These are phyloP conservation scores for Anguilla japonica DNA, from an alignment of 2,113 vertebrate genomes.

Conservation along the genomic window DNA sequence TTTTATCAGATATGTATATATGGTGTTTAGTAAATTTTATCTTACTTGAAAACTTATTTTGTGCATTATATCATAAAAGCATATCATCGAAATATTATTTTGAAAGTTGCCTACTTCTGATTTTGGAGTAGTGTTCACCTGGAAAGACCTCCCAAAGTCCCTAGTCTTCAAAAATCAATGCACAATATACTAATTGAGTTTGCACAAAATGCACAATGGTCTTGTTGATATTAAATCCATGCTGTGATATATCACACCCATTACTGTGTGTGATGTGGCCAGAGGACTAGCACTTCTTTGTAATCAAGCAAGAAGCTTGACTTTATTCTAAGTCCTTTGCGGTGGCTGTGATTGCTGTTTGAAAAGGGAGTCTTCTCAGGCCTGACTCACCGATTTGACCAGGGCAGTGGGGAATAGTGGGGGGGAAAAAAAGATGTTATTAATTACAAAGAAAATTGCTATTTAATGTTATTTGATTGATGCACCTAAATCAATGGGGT, in stretches of 20 bases:
- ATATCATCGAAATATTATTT: background rate
- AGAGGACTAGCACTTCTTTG: background rate
- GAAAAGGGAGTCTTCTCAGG: background rate
- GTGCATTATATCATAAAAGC: background rate
- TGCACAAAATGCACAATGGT: background rate
- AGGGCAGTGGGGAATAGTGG: background rate
- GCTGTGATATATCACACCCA: background rate
- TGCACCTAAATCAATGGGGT: conserved; percentile 30
- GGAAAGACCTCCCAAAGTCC: background rate
- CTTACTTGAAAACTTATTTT: background rate
- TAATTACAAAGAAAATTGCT: conserved; percentile 30
- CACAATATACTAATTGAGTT: background rate
- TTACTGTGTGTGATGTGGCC: background rate
- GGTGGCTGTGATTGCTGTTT: background rate
- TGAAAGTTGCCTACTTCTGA: background rate
- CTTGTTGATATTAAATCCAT: background rate
- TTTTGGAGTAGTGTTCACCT: background rate
- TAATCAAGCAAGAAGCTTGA: background rate
- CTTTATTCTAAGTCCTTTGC: background rate
- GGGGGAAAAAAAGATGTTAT: background rate
- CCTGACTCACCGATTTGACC: background rate
- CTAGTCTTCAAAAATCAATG: background rate
- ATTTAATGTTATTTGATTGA: conserved; percentile 29
- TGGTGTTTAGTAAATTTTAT: background rate
- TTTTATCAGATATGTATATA: background rate